These are phyloP conservation scores for Phaethornis superciliosus DNA, from an alignment of 2,113 vertebrate species.

Conservation along the genomic window DNA sequence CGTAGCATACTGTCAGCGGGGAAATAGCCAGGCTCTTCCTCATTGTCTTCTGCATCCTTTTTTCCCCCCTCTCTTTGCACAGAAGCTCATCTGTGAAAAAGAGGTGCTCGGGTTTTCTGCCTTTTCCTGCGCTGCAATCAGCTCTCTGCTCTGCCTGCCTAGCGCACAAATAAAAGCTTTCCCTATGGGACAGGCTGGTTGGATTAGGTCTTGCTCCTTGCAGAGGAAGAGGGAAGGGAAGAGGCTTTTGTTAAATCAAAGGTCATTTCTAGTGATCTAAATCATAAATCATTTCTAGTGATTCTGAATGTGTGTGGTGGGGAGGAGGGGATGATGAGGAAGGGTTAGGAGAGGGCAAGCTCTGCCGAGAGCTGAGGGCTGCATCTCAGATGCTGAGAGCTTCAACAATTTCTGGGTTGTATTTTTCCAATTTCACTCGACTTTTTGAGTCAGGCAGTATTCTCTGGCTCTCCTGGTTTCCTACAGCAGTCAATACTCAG, in stretches of 20 bases:
- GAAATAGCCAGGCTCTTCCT: background rate
- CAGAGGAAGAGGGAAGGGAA: background rate
- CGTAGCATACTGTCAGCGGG: background rate
- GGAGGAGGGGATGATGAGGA: background rate
- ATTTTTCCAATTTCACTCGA: background rate
- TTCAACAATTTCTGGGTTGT: background rate
- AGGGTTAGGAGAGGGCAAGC: background rate
- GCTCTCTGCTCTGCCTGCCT: background rate
- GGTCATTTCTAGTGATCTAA: background rate
- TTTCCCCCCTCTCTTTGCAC: rapidly evolving
- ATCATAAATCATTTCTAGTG: background rate
- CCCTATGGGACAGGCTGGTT: background rate
- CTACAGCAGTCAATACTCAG: background rate
- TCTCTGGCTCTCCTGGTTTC: background rate
- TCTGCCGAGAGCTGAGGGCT: background rate
- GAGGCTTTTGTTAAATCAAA: background rate
- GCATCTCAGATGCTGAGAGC: background rate
- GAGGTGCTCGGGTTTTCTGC: background rate
- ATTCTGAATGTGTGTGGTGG: background rate
- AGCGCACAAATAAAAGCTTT: background rate
- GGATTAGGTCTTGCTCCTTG: background rate
- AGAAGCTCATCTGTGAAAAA: rapidly evolving
- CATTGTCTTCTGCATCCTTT: background rate
- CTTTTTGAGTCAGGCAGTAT: background rate
- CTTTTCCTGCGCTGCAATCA: background rate